Base-by-base conservation (phyloP, 2,888 invertebrate species). In the Himalopsyche anomala region DNA sequence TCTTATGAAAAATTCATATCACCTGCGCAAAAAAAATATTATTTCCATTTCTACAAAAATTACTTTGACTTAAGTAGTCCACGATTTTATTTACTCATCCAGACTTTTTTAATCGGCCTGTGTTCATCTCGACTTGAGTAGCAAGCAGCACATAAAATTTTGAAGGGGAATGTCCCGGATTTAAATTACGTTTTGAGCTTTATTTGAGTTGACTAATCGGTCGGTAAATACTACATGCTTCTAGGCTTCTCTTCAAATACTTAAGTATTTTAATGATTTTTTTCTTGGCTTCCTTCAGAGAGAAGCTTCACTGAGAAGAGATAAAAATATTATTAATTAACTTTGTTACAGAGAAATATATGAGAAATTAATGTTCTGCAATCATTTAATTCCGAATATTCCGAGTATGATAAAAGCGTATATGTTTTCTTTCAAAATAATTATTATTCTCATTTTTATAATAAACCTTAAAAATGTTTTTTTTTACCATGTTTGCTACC, bases 151-250 rank as follows among this genome's bases (percentile, higher is more conserved):
- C 19, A 62, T 62, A 62, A 19, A n/a, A 28, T 62, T 62, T 62
- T 62, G 2, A 9, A 62, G 28, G 19, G 62, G 62, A 19, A 19
- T 19, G n/a, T 62, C 19, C 62, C 62, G 62, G 19, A 62, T 62
- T 62, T 62, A 62, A 62, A 62, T 62, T 62, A 62, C 62, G 62
- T 62, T 62, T 62, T 19, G 62, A 62, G 62, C 28, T 19, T 62
- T 62, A 62, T 62, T 62, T 62, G 62, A 62, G 62, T 62, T 62
- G 62, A 62, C 62, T 62, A 62, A 62, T 62, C 62, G 62, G 62
- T 62, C 62, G 62, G 62, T 62, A 62, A 62, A 62, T 62, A 62
- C 62, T 62, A 62, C 62, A 62, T 62, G 28, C 62, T 19, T 28
- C 62, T 62, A 19, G 19, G 19, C 8, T 62, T 19, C 62, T 62